Evolutionary conservation across 2,888 invertebrate genomes (phyloP).

Genomic region (Eurois occulta): DNA sequence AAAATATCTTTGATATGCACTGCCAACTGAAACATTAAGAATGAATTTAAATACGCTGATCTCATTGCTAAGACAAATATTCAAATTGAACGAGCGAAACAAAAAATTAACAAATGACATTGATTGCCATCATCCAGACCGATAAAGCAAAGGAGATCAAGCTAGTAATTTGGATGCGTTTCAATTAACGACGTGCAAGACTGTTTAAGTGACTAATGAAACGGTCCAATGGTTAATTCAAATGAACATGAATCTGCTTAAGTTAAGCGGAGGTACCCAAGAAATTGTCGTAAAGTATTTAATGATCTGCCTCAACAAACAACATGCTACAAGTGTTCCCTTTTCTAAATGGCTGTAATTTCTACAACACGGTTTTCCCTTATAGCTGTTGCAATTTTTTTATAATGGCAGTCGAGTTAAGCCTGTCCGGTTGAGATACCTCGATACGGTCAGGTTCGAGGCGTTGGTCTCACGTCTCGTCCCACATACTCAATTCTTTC

Average conservation of each 20-base stretch:
- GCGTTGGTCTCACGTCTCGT: slow-evolving; percentile 85
- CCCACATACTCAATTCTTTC: slow-evolving; percentile 82
- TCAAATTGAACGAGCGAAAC: slow-evolving; percentile 52
- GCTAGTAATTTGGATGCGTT: slow-evolving; percentile 82
- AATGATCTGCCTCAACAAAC: slow-evolving; percentile 49
- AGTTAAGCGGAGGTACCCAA: slow-evolving; percentile 68
- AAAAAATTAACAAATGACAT: slow-evolving; percentile 61
- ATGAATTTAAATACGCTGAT: slow-evolving; percentile 52
- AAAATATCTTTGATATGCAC: slow-evolving; percentile 73
- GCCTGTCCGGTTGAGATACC: slow-evolving; percentile 89
- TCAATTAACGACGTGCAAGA: slow-evolving; percentile 84
- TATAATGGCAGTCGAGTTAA: slow-evolving; percentile 80
- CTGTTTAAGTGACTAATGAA: slow-evolving; percentile 86
- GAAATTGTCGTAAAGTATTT: slow-evolving; percentile 53
- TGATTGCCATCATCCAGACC: slow-evolving; percentile 55
- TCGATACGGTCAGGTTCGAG: slow-evolving; percentile 88
- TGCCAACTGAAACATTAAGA: slow-evolving; percentile 64
- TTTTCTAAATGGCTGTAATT: slow-evolving; percentile 73
- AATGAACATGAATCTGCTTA: slow-evolving; percentile 81
- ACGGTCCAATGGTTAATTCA: slow-evolving; percentile 86
- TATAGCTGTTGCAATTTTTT: slow-evolving; percentile 76
- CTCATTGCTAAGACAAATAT: slow-evolving; percentile 58
- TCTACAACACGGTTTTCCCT: slow-evolving; percentile 79
- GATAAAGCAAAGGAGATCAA: slow-evolving; percentile 68
- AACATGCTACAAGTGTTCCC: slow-evolving; percentile 64